Evolutionary conservation across 2,797 vertebrate species (phyloP).

Genomic region (Clamator glandarius): DNA sequence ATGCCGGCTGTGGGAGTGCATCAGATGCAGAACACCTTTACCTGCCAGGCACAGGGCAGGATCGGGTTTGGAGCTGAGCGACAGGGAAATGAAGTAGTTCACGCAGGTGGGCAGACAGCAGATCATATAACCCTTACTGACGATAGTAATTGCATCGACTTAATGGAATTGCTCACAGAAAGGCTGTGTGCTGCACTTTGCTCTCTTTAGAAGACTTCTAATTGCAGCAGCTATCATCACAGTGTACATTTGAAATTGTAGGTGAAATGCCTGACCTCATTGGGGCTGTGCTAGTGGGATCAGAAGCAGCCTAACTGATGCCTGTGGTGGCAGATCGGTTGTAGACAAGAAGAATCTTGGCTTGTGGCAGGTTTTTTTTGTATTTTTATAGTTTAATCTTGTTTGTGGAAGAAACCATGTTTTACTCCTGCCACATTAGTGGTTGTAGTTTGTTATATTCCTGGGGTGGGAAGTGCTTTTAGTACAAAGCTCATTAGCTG

Average conservation of each 20-base stretch:
- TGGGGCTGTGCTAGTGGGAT: not conserved
- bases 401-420: not conserved
- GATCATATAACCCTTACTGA: not conserved
- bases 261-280: not conserved
- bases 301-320: not conserved
- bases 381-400: not conserved
- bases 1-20: rapidly evolving
- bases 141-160: not conserved
- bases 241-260: not conserved
- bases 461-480: not conserved
- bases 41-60: not conserved
- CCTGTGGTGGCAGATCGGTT: not conserved
- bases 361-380: not conserved
- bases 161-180: not conserved
- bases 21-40: not conserved
- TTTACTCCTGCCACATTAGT: not conserved
- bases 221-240: not conserved
- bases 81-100: not conserved
- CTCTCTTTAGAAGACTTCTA: not conserved
- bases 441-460: not conserved
- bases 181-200: not conserved
- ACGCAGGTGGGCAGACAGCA: not conserved
- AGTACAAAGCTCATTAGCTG: not conserved
- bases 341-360: not conserved
- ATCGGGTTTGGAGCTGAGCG: constrained; percentile 27